These are phyloP conservation scores for Caenorhabditis becei DNA, from an alignment of 2,888 invertebrate genomes.

Conservation along the genomic window DNA sequence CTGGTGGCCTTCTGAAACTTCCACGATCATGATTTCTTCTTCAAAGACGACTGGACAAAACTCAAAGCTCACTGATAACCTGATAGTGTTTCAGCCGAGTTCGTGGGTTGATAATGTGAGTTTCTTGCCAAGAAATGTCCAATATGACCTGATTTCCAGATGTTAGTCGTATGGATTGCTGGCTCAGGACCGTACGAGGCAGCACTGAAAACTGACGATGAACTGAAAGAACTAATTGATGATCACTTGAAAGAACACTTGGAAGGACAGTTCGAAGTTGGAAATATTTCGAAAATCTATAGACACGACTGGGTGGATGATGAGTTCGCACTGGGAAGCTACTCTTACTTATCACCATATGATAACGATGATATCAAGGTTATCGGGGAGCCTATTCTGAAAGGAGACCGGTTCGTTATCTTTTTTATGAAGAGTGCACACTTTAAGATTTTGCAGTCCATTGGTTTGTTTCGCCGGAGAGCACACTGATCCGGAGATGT, in stretches of 20 bases:
- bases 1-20: constrained; percentile 69
- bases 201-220: not conserved
- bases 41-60: constrained; percentile 17
- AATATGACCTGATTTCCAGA: too few relatives aligned
- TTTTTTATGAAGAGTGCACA: not conserved
- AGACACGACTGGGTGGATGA: constrained; percentile 63
- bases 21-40: constrained; percentile 47
- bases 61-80: constrained; percentile 46
- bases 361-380: constrained; percentile 15
- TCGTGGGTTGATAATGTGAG: constrained; percentile 65
- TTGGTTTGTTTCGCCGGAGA: constrained; percentile 67
- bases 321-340: constrained; percentile 57
- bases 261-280: not conserved
- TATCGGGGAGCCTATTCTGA: constrained; percentile 27
- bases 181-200: constrained; percentile 53
- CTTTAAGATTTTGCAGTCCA: constrained; percentile 40
- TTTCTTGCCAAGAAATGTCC: too few relatives aligned
- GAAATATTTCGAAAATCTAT: not conserved
- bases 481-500: constrained; percentile 63
- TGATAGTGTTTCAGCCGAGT: constrained; percentile 71
- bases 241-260: constrained; percentile 12
- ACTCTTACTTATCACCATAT: constrained; percentile 52
- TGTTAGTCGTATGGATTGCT: constrained; percentile 71
- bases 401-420: constrained; percentile 11
- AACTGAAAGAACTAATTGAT: constrained; percentile 29